These are phyloP conservation scores for Papilio glaucus DNA, from an alignment of 1,140 invertebrate species.

Conservation along the genomic window DNA sequence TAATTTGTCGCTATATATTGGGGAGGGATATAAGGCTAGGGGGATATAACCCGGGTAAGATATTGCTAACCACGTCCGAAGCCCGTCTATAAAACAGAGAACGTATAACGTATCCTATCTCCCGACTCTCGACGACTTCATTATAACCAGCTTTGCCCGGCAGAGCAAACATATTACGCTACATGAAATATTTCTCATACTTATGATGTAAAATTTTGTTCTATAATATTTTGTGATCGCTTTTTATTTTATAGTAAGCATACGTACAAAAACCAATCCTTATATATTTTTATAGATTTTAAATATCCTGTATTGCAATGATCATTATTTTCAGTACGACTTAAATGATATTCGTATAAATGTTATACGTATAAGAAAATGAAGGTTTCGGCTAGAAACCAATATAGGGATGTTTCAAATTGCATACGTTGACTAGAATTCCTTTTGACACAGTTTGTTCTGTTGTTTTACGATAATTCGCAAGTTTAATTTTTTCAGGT, in stretches of 20 bases:
- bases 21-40: not conserved
- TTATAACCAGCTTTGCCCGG: slow-evolving; percentile 18
- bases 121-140: slow-evolving; percentile 19
- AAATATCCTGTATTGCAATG: too few species aligned
- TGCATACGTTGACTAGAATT: too few species aligned
- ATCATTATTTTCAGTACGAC: too few species aligned
- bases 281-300: not conserved
- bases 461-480: too few species aligned
- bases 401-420: too few species aligned
- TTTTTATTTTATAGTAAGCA: not conserved
- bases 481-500: too few species aligned
- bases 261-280: too few species aligned
- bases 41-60: slow-evolving; percentile 2
- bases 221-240: not conserved
- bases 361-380: too few species aligned
- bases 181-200: slow-evolving; percentile 3
- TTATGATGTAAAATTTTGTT: not conserved
- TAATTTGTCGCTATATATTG: slow-evolving; percentile 21
- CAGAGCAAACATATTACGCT: slow-evolving; percentile 10
- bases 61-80: slow-evolving; percentile 24
- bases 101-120: slow-evolving; percentile 4
- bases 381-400: too few species aligned
- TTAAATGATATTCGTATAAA: too few species aligned
- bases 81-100: slow-evolving; percentile 9
- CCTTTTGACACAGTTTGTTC: too few species aligned